A percentile compares a stretch with the other conserved stretches of the same genome.
Conservation (phyloP, 2,888 invertebrate species). For the Tethea ocularis region DNA sequence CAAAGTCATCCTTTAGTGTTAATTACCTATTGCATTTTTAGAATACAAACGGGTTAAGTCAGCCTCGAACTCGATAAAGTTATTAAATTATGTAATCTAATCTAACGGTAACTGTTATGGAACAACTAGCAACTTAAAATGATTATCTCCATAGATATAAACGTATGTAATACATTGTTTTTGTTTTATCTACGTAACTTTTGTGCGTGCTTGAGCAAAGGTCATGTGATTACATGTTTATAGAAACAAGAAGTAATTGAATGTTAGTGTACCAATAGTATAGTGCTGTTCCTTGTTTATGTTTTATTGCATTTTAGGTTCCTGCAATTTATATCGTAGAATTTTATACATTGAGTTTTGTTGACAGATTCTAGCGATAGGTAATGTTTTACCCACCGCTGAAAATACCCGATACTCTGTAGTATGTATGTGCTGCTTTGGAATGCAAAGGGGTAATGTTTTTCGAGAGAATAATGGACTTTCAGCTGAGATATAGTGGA, state of each 20-base stretch:
- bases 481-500: background rate
- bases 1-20: no score
- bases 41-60: background rate
- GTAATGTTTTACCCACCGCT: background rate
- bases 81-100: background rate
- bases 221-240: background rate
- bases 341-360: background rate
- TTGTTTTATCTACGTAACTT: background rate
- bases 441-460: background rate
- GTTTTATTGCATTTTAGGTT: no score
- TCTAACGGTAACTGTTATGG: slow-evolving; percentile 1
- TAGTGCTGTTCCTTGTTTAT: slow-evolving; percentile 3
- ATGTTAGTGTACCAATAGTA: background rate
- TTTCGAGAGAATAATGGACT: background rate
- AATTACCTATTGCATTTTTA: no score
- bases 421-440: background rate
- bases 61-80: background rate
- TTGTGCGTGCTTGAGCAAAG: slow-evolving; percentile 4
- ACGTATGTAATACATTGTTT: background rate
- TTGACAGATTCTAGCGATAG: background rate
- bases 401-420: background rate
- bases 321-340: no score
- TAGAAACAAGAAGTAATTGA: background rate
- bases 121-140: background rate
- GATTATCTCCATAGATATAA: slow-evolving; percentile 3